Evolutionary conservation across 2,113 vertebrate genomes (phyloP).

Genomic region (Lucifuga dentata): DNA sequence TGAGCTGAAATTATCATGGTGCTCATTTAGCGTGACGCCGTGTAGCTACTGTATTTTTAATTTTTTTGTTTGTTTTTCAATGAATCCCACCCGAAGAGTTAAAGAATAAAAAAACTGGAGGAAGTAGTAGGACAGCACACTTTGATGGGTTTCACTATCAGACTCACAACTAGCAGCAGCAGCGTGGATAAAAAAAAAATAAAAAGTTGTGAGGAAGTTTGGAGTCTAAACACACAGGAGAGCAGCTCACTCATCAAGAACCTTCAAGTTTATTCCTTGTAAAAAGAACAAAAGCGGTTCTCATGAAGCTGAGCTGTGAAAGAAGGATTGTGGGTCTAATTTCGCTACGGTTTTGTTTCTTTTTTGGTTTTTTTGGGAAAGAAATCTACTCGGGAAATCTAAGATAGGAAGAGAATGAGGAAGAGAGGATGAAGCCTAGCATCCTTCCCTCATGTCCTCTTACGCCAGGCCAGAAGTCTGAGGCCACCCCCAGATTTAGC

Average conservation of each 20-base stretch:
- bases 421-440: slow-evolving; percentile 35
- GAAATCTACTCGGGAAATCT: slow-evolving; percentile 27
- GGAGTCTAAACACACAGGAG: background rate
- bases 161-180: slow-evolving; percentile 1
- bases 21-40: too few relatives aligned
- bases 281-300: background rate
- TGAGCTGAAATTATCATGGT: too few relatives aligned
- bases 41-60: too few relatives aligned
- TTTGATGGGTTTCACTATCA: slow-evolving; percentile 10
- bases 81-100: too few relatives aligned
- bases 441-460: slow-evolving; percentile 48
- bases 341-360: too few relatives aligned
- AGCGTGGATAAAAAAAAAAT: background rate
- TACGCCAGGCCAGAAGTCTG: too few relatives aligned
- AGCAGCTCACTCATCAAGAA: slow-evolving; percentile 29
- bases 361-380: background rate
- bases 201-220: slow-evolving; percentile 10
- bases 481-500: too few relatives aligned
- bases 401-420: slow-evolving; percentile 33
- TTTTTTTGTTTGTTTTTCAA: too few relatives aligned
- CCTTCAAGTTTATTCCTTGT: slow-evolving; percentile 1
- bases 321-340: background rate
- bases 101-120: background rate
- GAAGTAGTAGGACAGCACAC: background rate
- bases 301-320: slow-evolving; percentile 11